These are phyloP conservation scores for Ophion ellenae DNA, from an alignment of 2,888 invertebrate genomes.

Conservation along the genomic window DNA sequence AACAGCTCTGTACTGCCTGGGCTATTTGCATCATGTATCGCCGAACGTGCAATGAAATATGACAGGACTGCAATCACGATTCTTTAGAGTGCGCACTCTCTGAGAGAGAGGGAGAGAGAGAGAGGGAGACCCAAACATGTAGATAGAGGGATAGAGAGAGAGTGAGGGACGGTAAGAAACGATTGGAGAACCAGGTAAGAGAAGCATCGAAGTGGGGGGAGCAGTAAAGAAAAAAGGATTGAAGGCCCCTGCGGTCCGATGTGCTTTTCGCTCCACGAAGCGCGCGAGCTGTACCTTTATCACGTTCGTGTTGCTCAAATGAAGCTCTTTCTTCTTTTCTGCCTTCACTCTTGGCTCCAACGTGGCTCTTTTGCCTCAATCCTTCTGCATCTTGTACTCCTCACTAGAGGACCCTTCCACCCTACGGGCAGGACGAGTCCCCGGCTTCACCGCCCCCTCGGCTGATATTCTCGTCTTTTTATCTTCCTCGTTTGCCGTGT, in stretches of 20 bases:
- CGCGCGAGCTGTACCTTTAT: constrained; percentile 52
- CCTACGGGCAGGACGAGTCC: constrained; percentile 46
- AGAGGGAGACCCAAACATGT: neutral
- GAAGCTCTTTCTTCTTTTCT: constrained; percentile 30
- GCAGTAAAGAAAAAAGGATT: constrained; percentile 22
- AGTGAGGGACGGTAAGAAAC: constrained; percentile 7
- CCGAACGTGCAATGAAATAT: constrained; percentile 79
- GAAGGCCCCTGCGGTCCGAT: constrained; percentile 54
- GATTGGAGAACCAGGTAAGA: constrained; percentile 18
- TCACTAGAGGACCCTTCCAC: constrained; percentile 32
- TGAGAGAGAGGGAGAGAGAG: constrained; percentile 2
- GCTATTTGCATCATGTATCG: constrained; percentile 68
- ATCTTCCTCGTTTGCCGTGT: constrained; percentile 7
- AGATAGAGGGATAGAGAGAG: constrained; percentile 34
- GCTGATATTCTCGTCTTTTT: constrained; percentile 51
- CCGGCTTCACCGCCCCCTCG: constrained; percentile 59
- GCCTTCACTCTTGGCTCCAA: constrained; percentile 51
- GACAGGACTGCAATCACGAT: constrained; percentile 80
- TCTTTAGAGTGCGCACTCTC: constrained; percentile 64
- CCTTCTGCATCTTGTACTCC: constrained; percentile 17
- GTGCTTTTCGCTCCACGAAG: constrained; percentile 58
- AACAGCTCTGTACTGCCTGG: constrained; percentile 47
- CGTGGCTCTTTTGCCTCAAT: constrained; percentile 42
- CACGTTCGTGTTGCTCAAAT: constrained; percentile 58
- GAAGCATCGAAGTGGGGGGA: neutral